Evolutionary conservation across 2,113 vertebrate species (phyloP).

Genomic region (Aviceda subcristata): DNA sequence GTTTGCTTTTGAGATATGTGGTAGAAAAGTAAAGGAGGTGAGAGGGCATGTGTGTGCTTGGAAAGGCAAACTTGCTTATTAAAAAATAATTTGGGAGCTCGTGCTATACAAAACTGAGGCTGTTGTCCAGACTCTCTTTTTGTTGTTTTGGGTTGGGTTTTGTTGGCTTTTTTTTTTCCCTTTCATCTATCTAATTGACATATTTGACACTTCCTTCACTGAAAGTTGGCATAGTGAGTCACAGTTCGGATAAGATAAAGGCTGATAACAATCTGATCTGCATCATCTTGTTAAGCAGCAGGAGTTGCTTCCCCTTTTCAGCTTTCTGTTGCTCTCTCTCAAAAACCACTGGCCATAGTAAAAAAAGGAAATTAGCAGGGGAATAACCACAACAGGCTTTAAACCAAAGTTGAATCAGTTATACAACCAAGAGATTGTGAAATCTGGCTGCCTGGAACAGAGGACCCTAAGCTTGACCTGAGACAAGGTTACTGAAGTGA

Average conservation of each 20-base stretch:
- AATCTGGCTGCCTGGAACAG: neutral
- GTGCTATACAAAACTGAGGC: neutral
- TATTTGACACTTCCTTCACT: neutral
- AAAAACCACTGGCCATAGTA: neutral
- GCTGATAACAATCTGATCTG: neutral
- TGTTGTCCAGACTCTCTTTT: neutral
- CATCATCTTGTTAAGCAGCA: neutral
- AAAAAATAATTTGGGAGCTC: neutral
- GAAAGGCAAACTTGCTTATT: neutral
- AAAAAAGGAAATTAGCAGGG: neutral
- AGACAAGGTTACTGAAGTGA: neutral
- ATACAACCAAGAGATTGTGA: neutral
- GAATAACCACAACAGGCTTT: neutral
- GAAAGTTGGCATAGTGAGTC: neutral
- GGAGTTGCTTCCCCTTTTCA: neutral
- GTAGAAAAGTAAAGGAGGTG: neutral
- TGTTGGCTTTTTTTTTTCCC: neutral
- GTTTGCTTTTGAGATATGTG: neutral
- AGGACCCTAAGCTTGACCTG: neutral
- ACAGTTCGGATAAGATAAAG: neutral
- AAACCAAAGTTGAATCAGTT: neutral
- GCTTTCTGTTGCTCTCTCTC: neutral
- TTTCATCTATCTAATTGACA: neutral
- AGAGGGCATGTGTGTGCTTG: neutral
- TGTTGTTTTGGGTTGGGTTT: neutral